Base-by-base conservation (phyloP, 2,888 invertebrate genomes). In the Pristionchus exspectatus region DNA sequence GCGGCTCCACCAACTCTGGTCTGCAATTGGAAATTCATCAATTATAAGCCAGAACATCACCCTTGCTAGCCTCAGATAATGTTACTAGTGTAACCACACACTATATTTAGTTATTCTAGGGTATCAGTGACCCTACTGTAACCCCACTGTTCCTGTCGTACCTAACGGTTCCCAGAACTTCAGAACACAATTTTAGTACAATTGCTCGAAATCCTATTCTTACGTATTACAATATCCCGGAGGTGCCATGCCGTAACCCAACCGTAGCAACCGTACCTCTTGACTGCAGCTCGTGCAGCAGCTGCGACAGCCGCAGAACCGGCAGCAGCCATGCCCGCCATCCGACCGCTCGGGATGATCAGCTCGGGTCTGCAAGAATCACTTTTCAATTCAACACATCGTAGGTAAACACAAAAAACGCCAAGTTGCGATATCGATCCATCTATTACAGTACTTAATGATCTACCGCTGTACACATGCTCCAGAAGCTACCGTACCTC, bases 1-100 rank as follows among this genome's bases (percentile, higher is more conserved):
- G 81, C 50, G 81, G 81, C 50, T 50, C 81, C 54, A 81, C 72
- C 30, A 72, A 33, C 72, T 30, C 30, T 16, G 72, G 72, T 33
- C 72, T 72, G 72, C 30, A 72, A 69, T 7, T 59, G 0, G 44
- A 9, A 50, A 50, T 7, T 38, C 74, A 74, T 16, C 30, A 69
- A 69, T 27, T 69, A 69, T 9, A 50, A 10, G 44, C 44, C 44
- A 50, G 10, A 50, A 50, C 44, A 3, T 50, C 44, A 50, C 10
- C 10, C 44, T 9, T 50, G 4, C 9, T 9, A 10, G 9, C 9
- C 44, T 50, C 38, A 50, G 44, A 50, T 9, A 44, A 44, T 44
- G 44, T 44, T 44, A 44, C 44, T 50, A 50, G 5, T 50, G 44
- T 50, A 50, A 50, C 12, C 44, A 12, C 12, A 50, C 12, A 50